Conservation (phyloP, 2,888 invertebrate species). For the Tyria jacobaeae region DNA sequence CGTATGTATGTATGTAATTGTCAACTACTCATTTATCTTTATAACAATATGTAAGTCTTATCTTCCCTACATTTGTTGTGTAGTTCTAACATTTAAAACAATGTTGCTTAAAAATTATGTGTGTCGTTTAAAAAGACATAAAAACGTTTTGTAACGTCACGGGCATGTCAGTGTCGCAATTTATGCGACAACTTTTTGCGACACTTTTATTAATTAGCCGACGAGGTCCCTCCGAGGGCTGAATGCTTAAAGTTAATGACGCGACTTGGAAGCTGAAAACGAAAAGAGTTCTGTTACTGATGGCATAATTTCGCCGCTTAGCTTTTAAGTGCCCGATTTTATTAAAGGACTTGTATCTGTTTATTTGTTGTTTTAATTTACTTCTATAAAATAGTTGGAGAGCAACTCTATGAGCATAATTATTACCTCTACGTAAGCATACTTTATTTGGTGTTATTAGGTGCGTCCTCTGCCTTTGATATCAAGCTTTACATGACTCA, state of each 20-base stretch:
- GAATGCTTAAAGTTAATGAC: constrained; percentile 53
- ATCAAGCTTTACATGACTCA: background rate
- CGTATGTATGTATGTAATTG: background rate
- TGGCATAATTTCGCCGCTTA: constrained; percentile 45
- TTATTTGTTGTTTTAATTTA: background rate
- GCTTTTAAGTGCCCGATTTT: constrained; percentile 25
- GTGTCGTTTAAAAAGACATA: constrained; percentile 48
- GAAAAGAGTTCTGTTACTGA: constrained; percentile 49
- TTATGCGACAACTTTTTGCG: constrained; percentile 57
- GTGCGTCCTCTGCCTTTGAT: background rate
- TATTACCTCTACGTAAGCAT: background rate
- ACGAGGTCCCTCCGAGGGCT: constrained; percentile 31
- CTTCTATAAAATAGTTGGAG: background rate
- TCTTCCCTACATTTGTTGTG: background rate
- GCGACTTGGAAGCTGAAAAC: constrained; percentile 54
- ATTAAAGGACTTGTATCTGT: background rate
- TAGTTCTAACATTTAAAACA: constrained; percentile 31
- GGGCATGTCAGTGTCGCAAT: constrained; percentile 45
- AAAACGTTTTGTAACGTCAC: constrained; percentile 50
- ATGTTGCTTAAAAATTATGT: constrained; percentile 43
- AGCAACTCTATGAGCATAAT: background rate
- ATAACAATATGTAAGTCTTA: background rate
- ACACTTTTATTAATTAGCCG: constrained; percentile 61
- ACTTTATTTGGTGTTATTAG: background rate
- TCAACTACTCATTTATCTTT: background rate